A percentile compares a stretch with the other conserved stretches of the same genome.
Evolutionary conservation across 1,140 invertebrate genomes (phyloP).

Genomic region (Bombus sylvicola): DNA sequence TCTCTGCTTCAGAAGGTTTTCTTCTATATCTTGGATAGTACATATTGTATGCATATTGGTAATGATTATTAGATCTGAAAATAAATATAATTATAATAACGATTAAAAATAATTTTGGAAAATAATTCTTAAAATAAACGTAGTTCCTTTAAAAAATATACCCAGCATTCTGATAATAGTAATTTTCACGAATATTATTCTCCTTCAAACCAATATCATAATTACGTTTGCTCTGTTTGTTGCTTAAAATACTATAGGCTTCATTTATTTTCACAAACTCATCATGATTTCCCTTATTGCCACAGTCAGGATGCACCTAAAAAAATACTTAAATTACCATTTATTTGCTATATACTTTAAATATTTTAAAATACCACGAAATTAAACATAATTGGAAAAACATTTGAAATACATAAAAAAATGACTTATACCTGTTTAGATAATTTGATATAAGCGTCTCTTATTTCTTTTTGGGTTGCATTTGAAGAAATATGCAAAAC

Average conservation of each 20-base stretch:
- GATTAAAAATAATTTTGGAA: neutral
- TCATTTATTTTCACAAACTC: constrained; percentile 83
- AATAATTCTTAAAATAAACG: constrained; percentile 3
- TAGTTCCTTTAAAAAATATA: constrained; percentile 11
- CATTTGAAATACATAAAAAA: neutral
- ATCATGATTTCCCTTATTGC: constrained; percentile 74
- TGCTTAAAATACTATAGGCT: constrained; percentile 82
- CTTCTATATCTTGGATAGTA: neutral
- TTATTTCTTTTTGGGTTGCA: constrained; percentile 74
- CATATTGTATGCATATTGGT: neutral
- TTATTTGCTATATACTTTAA: neutral
- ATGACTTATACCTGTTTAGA: constrained; percentile 73
- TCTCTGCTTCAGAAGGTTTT: neutral
- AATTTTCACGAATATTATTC: neutral
- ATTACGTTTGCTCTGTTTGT: constrained; percentile 55
- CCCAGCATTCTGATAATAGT: neutral
- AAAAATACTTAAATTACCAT: neutral
- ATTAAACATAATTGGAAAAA: neutral
- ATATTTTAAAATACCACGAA: constrained; percentile 2
- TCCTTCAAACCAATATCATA: constrained; percentile 67
- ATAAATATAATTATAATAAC: neutral
- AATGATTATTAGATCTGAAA: constrained; percentile 21
- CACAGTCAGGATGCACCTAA: constrained; percentile 83
- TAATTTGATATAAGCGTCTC: constrained; percentile 73
- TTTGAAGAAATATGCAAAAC: constrained; percentile 62